A percentile compares a stretch with the other conserved stretches of the same genome.
phyloP scores from a whole-genome alignment of 2,888 invertebrate genomes.

The Eumerus sabulonum region DNA sequence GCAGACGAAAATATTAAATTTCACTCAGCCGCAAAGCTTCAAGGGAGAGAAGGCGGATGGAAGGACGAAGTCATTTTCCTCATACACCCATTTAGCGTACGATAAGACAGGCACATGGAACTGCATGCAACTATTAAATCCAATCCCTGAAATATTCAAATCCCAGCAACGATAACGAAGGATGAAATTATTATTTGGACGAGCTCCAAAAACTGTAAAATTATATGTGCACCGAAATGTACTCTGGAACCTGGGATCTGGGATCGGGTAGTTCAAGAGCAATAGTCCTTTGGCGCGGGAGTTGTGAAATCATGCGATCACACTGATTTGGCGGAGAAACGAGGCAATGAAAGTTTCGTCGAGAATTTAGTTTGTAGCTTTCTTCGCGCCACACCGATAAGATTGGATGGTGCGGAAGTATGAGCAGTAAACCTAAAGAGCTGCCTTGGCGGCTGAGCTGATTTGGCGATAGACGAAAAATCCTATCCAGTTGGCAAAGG shows the following conservation, averaged over 20 bases:
- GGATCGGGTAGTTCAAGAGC: constrained; percentile 1
- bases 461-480: too few species aligned
- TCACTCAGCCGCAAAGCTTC: constrained; percentile 12
- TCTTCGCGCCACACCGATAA: constrained; percentile 48
- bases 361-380: constrained; percentile 48
- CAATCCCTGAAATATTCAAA: constrained; percentile 61
- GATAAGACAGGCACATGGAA: constrained; percentile 51
- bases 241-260: too few species aligned
- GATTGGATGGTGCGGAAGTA: constrained; percentile 15
- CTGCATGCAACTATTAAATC: constrained; percentile 49
- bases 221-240: constrained; percentile 48
- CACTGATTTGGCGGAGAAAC: constrained; percentile 40
- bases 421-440: background rate
- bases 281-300: constrained; percentile 31
- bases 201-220: constrained; percentile 54
- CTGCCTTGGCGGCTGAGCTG: background rate
- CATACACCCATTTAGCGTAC: background rate
- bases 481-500: constrained; percentile 9
- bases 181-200: constrained; percentile 65
- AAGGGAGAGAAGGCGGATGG: too few species aligned
- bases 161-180: constrained; percentile 56
- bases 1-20: constrained; percentile 2
- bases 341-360: constrained; percentile 30
- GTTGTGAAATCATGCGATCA: constrained; percentile 23
- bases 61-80: too few species aligned